Evolutionary conservation across 2,797 vertebrate species (phyloP).

Genomic region (Scyliorhinus canicula): DNA sequence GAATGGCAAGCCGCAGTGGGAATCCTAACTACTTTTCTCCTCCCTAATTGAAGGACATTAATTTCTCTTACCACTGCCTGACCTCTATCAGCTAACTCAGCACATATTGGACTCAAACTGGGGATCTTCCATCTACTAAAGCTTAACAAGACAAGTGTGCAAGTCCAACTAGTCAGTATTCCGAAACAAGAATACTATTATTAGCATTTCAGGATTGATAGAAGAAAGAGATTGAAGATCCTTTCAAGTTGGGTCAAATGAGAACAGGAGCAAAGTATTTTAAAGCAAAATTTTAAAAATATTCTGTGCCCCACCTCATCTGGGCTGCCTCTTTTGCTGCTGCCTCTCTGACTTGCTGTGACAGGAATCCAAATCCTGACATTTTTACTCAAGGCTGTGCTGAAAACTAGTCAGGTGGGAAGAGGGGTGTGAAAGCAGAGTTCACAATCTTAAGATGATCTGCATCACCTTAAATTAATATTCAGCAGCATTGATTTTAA

Average conservation of each 20-base stretch:
- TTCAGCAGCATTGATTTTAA: neutral
- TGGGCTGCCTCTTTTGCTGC: neutral
- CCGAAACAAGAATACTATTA: neutral
- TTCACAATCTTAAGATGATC: neutral
- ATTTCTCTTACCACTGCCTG: neutral
- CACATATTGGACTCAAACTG: neutral
- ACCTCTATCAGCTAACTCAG: neutral
- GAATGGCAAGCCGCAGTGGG: neutral
- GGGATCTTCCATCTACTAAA: neutral
- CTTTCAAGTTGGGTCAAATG: neutral
- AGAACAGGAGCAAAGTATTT: neutral
- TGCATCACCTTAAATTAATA: neutral
- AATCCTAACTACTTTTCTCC: neutral
- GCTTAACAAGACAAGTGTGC: neutral
- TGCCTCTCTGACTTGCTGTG: too few species aligned
- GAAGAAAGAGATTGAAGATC: neutral
- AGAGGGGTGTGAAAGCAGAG: neutral
- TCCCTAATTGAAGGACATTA: neutral
- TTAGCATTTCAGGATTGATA: neutral
- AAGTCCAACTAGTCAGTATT: neutral
- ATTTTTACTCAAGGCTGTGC: neutral
- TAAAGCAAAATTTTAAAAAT: neutral
- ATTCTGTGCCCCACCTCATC: neutral
- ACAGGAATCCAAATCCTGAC: neutral
- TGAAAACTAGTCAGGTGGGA: neutral